Percentiles rank a stretch among this genome's conserved stretches.
phyloP scores from a whole-genome alignment of 2,113 vertebrate genomes.

The Silurus glanis region DNA sequence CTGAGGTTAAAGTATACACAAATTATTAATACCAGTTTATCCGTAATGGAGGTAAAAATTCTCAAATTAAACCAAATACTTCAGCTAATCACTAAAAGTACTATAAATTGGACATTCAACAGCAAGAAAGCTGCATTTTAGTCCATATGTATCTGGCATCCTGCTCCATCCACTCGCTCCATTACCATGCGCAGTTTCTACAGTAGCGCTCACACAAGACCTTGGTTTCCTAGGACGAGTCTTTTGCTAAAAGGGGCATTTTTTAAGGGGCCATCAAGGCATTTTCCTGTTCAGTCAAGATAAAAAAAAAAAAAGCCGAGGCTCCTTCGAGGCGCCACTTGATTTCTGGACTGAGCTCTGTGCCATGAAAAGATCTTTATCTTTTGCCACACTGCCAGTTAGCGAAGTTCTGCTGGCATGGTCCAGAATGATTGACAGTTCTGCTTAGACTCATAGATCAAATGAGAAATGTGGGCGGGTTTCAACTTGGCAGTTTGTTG shows the following conservation, averaged over 20 bases:
- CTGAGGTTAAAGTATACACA: background rate
- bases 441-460: background rate
- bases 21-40: background rate
- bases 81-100: background rate
- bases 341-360: background rate
- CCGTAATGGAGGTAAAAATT: background rate
- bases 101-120: background rate
- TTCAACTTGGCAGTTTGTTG: background rate
- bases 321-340: background rate
- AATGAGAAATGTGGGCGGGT: background rate
- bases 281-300: background rate
- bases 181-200: conserved; percentile 51
- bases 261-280: background rate
- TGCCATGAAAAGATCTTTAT: conserved; percentile 4
- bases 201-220: conserved; percentile 40
- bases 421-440: background rate
- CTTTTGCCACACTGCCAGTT: background rate
- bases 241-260: background rate
- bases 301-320: background rate
- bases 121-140: background rate
- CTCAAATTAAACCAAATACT: background rate
- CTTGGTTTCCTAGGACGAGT: conserved; percentile 40
- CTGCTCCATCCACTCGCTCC: background rate
- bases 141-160: conserved; percentile 12
- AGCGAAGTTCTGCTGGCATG: background rate